Evolutionary conservation across 1,140 invertebrate species (phyloP).

Genomic region (Parasteatoda tepidariorum): DNA sequence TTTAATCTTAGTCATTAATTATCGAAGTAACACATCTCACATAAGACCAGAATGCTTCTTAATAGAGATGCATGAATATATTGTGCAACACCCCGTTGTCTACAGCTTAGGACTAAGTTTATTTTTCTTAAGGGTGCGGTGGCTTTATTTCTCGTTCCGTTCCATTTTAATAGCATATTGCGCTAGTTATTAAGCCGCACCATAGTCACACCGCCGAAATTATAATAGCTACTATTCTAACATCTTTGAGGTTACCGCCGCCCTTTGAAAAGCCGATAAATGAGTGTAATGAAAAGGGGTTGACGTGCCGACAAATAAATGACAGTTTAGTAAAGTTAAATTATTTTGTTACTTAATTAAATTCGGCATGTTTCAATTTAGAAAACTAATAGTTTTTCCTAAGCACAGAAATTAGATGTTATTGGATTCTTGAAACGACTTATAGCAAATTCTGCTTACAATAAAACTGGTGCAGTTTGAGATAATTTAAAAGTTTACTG

Average conservation of each 20-base stretch:
- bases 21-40: conserved; percentile 17
- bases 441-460: too few species aligned
- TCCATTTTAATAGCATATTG: conserved; percentile 28
- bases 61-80: conserved; percentile 34
- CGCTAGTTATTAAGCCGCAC: conserved; percentile 41
- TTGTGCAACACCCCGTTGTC: conserved; percentile 9
- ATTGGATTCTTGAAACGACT: too few species aligned
- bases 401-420: too few species aligned
- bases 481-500: too few species aligned
- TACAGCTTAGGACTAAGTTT: conserved; percentile 5
- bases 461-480: too few species aligned
- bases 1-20: conserved; percentile 27
- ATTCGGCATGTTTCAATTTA: too few species aligned
- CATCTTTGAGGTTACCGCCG: conserved; percentile 14
- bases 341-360: too few species aligned
- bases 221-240: conserved; percentile 24
- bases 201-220: conserved; percentile 23
- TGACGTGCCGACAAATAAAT: neutral
- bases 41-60: conserved; percentile 20
- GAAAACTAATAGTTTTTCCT: too few species aligned
- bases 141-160: neutral
- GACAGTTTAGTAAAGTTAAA: conserved; percentile 22
- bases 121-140: conserved; percentile 39
- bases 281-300: conserved; percentile 41
- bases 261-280: conserved; percentile 21